phyloP scores from a whole-genome alignment of 2,113 vertebrate species.

The Passer domesticus region DNA sequence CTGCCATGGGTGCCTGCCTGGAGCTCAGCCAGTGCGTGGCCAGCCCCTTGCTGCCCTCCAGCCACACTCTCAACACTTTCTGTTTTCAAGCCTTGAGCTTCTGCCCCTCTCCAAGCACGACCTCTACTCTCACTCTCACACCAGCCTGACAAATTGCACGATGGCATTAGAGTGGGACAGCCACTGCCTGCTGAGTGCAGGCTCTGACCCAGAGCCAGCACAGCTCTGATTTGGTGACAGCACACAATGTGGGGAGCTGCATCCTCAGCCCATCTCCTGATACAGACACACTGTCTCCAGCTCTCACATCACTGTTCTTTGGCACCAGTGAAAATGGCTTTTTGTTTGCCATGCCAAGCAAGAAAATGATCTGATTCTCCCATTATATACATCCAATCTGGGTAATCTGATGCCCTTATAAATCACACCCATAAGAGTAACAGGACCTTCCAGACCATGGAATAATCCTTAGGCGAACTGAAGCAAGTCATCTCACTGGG shows the following conservation, averaged over 20 bases:
- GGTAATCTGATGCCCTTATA: neutral
- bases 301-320: neutral
- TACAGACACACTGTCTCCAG: neutral
- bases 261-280: neutral
- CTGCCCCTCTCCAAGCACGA: neutral
- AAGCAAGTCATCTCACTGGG: neutral
- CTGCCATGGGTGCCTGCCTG: fast-evolving
- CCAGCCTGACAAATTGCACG: fast-evolving
- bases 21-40: neutral
- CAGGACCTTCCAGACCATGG: neutral
- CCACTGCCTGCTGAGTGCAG: neutral
- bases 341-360: neutral
- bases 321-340: neutral
- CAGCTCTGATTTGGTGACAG: neutral
- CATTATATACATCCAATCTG: neutral
- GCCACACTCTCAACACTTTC: neutral
- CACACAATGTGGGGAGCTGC: neutral
- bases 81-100: neutral
- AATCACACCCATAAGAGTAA: neutral
- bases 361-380: neutral
- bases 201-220: neutral
- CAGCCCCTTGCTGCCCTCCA: neutral
- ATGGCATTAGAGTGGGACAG: neutral
- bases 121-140: neutral
- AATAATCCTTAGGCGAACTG: neutral